Percentiles rank a stretch among this genome's conserved stretches.
Evolutionary conservation across 2,888 invertebrate genomes (phyloP).

Genomic region (Dolichomitus sp.): DNA sequence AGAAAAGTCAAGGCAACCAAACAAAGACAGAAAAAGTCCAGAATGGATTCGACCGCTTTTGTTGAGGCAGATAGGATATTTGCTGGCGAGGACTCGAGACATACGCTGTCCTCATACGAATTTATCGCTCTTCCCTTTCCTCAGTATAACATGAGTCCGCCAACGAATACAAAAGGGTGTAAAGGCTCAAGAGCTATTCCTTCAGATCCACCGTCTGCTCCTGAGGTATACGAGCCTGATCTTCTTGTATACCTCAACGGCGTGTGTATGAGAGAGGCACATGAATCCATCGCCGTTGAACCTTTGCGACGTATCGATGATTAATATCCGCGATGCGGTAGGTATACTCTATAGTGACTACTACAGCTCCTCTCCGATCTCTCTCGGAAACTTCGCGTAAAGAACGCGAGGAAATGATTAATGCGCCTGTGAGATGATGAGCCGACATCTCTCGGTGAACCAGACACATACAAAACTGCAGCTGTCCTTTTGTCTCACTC

Average conservation of each 20-base stretch:
- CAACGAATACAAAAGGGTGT: slow-evolving; percentile 16
- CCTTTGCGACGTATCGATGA: slow-evolving; percentile 53
- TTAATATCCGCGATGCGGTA: slow-evolving; percentile 53
- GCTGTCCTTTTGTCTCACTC: slow-evolving; percentile 1
- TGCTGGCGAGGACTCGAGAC: slow-evolving; percentile 12
- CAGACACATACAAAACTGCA: background rate
- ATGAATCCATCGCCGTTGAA: slow-evolving; percentile 42
- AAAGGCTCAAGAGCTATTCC: slow-evolving; percentile 21
- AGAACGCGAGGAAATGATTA: slow-evolving; percentile 54
- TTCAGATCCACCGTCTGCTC: background rate
- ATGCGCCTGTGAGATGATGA: slow-evolving; percentile 41
- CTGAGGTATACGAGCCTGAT: background rate
- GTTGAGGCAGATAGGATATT: slow-evolving; percentile 14
- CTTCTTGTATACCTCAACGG: slow-evolving; percentile 12
- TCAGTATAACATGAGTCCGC: background rate
- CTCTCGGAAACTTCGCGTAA: slow-evolving; percentile 35
- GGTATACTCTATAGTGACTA: slow-evolving; percentile 16
- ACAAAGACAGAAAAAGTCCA: no score
- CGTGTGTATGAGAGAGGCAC: slow-evolving; percentile 2
- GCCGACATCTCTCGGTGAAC: slow-evolving; percentile 13
- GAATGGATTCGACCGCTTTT: background rate
- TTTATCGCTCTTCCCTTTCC: slow-evolving; percentile 11
- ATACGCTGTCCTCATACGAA: slow-evolving; percentile 4
- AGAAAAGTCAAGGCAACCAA: no score
- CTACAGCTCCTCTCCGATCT: slow-evolving; percentile 27